Base-by-base conservation (phyloP, 2,797 vertebrate genomes). In the Alauda arvensis region DNA sequence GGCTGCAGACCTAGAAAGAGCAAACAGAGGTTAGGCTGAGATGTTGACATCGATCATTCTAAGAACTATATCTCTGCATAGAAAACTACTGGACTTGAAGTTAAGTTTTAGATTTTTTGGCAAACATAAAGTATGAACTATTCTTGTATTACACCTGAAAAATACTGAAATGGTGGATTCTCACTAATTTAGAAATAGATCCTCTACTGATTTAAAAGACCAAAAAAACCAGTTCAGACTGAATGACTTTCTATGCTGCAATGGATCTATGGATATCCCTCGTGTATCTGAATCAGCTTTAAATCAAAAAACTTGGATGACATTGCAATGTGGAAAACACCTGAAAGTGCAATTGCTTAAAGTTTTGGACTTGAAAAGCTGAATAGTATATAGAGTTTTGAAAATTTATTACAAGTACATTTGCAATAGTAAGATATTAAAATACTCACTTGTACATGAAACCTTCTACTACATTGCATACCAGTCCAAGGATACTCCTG, bases 1-100 rank as follows among this genome's bases (percentile, higher is more conserved):
- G 98, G 98, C 95, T 98, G 96, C 77, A 99, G 97, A 96, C 96
- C 99, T 99, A 89, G 80, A 93, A 95, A 92, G 87, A 92, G 52
- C 61, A 93, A 87, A 79, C 12, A 87, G 55, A 90, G 31, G n/a
- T 88, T 84, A 92, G 57, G 74, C 23, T 77, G 76, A 95, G 78
- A 89, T 79, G 37, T 14, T 81, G 75, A 75, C 52, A 92, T 87
- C 37, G 67, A 28, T 63, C 42, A 60, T 70, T 17, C 11, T 79
- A 81, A 68, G 40, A 81, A 68, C 34, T 56, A 2, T 37, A 55
- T 39, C 23, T 31, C n/a, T 79, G 66, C 14, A n/a, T 0, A 43
- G 42, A 71, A 79, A 46, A 14, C 18, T 49, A 63, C 14, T 8
- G 5, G 18, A 59, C 8, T 65, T 56, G 26, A 45, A 65, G 17